Base-by-base conservation (phyloP, 2,797 vertebrate species). In the Takifugu rubripes region DNA sequence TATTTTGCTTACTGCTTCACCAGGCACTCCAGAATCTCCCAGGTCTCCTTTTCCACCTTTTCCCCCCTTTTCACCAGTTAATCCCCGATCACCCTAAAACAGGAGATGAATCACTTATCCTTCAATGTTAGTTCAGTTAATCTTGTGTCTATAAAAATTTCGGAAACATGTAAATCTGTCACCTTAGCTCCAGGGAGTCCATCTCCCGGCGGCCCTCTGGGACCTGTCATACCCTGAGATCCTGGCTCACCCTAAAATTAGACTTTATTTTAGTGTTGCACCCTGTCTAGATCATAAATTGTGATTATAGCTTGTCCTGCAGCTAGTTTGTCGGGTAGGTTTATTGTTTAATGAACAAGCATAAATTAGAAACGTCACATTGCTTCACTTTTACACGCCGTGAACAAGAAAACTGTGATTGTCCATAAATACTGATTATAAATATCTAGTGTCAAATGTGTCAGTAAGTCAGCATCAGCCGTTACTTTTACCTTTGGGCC, bases 141-240 rank as follows among this genome's bases (percentile, higher is more conserved):
- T 47, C 9, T 27, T 2, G 56, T 11, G 59, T 65, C 11, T 47
- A 40, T 44, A 31, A 45, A 61, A 59, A 54, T 2, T 64, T 71
- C 60, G 49, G 11, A 24, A 55, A 15, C 0, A 16, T 52, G 0
- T 26, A 40, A 60, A 44, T 58, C 24, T 11, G 65, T 78, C 82
- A 96, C 95, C 91, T 96, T 97, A 33, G 88, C 66, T 57, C 95
- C 95, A 74, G 93, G 76, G 75, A 93, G 83, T 63, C 95, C 95
- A 45, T 96, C 93, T 77, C 95, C 95, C 67, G 88, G 69, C 56
- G 89, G 88, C 1, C 95, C 95, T 85, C 94, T 92, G 15, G 93
- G 93, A 59, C 95, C 95, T 59, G 91, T 92, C 78, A 95, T 85
- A 74, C 95, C 95, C 76, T 91, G 92, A 84, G 87, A 77, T 76